A percentile compares a stretch with the other conserved stretches of the same genome.
Evolutionary conservation across 1,140 invertebrate species (phyloP).

Genomic region (Heterodera carotae): DNA sequence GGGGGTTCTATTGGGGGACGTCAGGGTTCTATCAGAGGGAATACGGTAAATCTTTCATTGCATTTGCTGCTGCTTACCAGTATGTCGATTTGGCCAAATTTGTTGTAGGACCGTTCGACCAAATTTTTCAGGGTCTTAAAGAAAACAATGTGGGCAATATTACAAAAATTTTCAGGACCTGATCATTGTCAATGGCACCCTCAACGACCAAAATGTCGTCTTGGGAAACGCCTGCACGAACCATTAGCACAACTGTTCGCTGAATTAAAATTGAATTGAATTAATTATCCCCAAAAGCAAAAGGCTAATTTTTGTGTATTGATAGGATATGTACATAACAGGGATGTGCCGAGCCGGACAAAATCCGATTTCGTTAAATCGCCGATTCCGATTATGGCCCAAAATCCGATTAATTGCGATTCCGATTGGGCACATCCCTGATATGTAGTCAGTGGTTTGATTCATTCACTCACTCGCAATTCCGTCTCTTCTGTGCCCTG

Average conservation of each 20-base stretch:
- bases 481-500: constrained; percentile 38
- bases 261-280: constrained; percentile 14
- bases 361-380: too few relatives aligned
- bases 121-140: constrained; percentile 34
- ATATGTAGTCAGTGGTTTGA: too few relatives aligned
- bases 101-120: constrained; percentile 26
- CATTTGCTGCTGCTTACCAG: constrained; percentile 25
- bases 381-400: too few relatives aligned
- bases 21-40: too few relatives aligned
- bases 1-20: too few relatives aligned
- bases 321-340: too few relatives aligned
- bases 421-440: too few relatives aligned
- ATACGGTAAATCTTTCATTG: too few relatives aligned
- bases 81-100: constrained; percentile 36
- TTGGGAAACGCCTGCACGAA: constrained; percentile 20
- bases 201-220: constrained; percentile 42
- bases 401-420: too few relatives aligned
- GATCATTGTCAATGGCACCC: constrained; percentile 39
- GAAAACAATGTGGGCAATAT: background rate
- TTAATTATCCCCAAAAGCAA: background rate
- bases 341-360: too few relatives aligned
- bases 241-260: constrained; percentile 32
- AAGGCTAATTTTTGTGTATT: constrained; percentile 9
- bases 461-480: constrained; percentile 19
- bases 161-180: background rate